These are phyloP conservation scores for Epinephelus malabaricus DNA, from an alignment of 2,797 vertebrate genomes.

Conservation along the genomic window DNA sequence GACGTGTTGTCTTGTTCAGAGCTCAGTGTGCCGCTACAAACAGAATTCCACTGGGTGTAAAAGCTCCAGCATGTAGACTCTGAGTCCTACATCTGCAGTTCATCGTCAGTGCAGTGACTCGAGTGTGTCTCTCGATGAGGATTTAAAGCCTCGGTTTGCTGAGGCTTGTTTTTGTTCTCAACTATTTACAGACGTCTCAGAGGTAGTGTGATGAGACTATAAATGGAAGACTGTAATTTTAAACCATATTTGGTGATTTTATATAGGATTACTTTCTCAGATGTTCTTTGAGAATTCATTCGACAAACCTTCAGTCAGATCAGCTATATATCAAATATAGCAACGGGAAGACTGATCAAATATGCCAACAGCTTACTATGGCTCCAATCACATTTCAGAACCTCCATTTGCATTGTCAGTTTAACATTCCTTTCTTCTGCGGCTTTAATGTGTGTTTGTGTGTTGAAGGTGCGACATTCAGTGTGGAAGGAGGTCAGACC, in stretches of 20 bases:
- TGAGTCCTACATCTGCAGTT: constrained; percentile 38
- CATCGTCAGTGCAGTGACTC: constrained; percentile 35
- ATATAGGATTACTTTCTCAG: background rate
- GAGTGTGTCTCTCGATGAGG: constrained; percentile 17
- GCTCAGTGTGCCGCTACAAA: constrained; percentile 9
- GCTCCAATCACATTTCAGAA: background rate
- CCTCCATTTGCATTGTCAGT: background rate
- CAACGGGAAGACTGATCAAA: background rate
- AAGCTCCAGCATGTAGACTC: constrained; percentile 13
- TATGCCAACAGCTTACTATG: background rate
- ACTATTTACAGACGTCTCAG: constrained; percentile 51
- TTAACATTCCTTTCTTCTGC: background rate
- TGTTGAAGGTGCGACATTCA: constrained; percentile 86
- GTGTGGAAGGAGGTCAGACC: constrained; percentile 89
- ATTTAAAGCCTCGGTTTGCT: constrained; percentile 34
- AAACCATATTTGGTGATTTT: constrained; percentile 18
- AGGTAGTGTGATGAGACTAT: constrained; percentile 1
- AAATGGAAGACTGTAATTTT: constrained; percentile 20
- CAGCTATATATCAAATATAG: background rate
- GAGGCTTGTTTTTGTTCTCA: constrained; percentile 50
- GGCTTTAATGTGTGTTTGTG: constrained; percentile 16
- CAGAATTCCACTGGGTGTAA: constrained; percentile 18
- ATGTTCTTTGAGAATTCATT: background rate
- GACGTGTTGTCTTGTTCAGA: constrained; percentile 26
- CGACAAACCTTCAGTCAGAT: background rate